Evolutionary conservation across 2,797 vertebrate species (phyloP).

Genomic region (Alca torda): DNA sequence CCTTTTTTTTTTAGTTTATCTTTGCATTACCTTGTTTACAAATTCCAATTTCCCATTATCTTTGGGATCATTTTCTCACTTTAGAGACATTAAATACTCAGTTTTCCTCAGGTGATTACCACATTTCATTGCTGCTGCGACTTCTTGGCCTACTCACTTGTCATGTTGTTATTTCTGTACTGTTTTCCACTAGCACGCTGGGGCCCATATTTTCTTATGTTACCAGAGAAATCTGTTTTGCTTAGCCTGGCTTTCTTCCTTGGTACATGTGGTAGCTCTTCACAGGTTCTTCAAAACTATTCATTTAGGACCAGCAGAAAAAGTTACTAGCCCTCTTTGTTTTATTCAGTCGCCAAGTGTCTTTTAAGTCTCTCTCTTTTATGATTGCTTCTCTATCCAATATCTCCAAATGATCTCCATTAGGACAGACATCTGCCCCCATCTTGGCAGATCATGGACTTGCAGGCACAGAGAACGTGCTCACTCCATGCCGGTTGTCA

Average conservation of each 20-base stretch:
- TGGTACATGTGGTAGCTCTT: not conserved
- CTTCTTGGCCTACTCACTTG: not conserved
- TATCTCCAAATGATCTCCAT: not conserved
- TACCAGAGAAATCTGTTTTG: not conserved
- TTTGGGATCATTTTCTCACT: not conserved
- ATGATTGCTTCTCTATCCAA: not conserved
- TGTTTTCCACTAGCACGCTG: not conserved
- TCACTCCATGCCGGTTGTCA: not conserved
- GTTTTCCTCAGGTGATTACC: not conserved
- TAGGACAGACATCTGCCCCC: not conserved
- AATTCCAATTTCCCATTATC: not conserved
- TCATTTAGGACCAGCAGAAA: not conserved
- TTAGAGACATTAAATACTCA: rapidly evolving
- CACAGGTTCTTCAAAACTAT: not conserved
- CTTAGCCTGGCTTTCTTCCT: not conserved
- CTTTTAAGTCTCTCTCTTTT: not conserved
- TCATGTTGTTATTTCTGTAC: not conserved
- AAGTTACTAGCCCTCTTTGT: not conserved
- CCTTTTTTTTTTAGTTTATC: not conserved
- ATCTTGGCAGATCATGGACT: not conserved
- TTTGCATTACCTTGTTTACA: not conserved
- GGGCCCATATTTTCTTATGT: not conserved
- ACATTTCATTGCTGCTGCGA: not conserved
- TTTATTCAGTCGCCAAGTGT: not conserved
- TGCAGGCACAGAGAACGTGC: not conserved